Percentiles rank a stretch among this genome's conserved stretches.
Conservation (phyloP, 2,113 vertebrate species). For the Zingel zingel region DNA sequence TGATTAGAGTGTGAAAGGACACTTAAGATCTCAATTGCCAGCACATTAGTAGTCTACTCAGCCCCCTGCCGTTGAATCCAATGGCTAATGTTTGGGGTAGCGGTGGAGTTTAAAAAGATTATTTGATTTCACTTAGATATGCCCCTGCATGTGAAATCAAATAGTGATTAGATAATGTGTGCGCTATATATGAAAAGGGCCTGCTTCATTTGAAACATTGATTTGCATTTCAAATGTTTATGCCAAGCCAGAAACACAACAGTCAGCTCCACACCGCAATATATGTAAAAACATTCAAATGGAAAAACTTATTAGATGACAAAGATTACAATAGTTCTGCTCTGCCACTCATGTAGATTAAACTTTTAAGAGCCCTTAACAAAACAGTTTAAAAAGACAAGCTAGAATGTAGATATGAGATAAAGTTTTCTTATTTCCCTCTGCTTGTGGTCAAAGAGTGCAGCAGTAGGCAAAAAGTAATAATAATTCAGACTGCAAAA, state of each 20-base stretch:
- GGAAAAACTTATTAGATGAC: slow-evolving; percentile 32
- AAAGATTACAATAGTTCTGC: slow-evolving; percentile 48
- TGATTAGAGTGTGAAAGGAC: slow-evolving; percentile 84
- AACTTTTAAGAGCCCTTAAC: slow-evolving; percentile 20
- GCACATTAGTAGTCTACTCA: slow-evolving; percentile 76
- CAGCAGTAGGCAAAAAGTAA: slow-evolving; percentile 48
- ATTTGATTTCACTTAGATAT: slow-evolving; percentile 84
- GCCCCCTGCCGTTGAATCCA: slow-evolving; percentile 62
- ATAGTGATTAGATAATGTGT: slow-evolving; percentile 73
- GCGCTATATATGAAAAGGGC: slow-evolving; percentile 69
- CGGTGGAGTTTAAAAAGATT: slow-evolving; percentile 74
- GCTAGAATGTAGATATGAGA: slow-evolving; percentile 38
- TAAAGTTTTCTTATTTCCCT: slow-evolving; percentile 26
- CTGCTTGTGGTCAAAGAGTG: slow-evolving; percentile 38
- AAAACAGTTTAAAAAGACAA: slow-evolving; percentile 42
- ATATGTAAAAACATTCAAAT: slow-evolving; percentile 39
- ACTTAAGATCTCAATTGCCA: slow-evolving; percentile 81
- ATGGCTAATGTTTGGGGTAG: slow-evolving; percentile 72
- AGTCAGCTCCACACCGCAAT: slow-evolving; percentile 27
- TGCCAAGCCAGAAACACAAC: slow-evolving; percentile 43
- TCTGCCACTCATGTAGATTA: slow-evolving; percentile 35
- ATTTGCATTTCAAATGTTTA: slow-evolving; percentile 70
- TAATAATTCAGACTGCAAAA: slow-evolving; percentile 56
- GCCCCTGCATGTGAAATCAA: slow-evolving; percentile 79
- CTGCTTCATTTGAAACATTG: slow-evolving; percentile 68